Percentiles rank a stretch among this genome's conserved stretches.
Conservation (phyloP, 2,113 vertebrate species). For the Oryzias celebensis region DNA sequence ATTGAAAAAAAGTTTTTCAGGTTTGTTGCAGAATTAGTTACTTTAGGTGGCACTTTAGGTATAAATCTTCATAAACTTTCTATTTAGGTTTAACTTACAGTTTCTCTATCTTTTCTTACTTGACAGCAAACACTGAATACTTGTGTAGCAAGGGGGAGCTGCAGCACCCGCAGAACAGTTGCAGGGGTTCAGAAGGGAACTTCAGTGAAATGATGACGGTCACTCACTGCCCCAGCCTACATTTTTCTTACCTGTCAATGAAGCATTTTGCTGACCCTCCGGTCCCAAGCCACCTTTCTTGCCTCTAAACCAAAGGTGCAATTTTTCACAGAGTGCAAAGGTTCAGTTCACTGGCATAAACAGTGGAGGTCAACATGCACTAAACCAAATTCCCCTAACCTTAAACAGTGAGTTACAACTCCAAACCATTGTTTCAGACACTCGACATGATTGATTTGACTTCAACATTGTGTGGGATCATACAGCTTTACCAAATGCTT, state of each 20-base stretch:
- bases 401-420: constrained; percentile 56
- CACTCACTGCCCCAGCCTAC: background rate
- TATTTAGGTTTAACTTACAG: too few species aligned
- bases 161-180: background rate
- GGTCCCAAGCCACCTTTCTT: background rate
- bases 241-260: background rate
- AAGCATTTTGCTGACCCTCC: background rate
- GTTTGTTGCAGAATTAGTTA: too few species aligned
- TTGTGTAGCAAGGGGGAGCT: background rate
- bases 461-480: constrained; percentile 16
- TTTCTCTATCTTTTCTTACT: too few species aligned
- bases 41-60: too few species aligned
- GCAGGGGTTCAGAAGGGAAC: background rate
- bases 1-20: too few species aligned
- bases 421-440: constrained; percentile 60
- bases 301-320: background rate
- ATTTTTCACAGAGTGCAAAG: background rate
- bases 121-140: background rate
- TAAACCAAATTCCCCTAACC: constrained; percentile 40
- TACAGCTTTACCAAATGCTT: constrained; percentile 44
- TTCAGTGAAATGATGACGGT: background rate
- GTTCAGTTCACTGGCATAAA: constrained; percentile 9
- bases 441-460: constrained; percentile 42
- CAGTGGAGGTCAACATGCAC: constrained; percentile 29
- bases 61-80: too few species aligned